Evolutionary conservation across 1,140 invertebrate species (phyloP), one percentile per base, ranked within the genome.

Genomic region (Ips typographus): DNA sequence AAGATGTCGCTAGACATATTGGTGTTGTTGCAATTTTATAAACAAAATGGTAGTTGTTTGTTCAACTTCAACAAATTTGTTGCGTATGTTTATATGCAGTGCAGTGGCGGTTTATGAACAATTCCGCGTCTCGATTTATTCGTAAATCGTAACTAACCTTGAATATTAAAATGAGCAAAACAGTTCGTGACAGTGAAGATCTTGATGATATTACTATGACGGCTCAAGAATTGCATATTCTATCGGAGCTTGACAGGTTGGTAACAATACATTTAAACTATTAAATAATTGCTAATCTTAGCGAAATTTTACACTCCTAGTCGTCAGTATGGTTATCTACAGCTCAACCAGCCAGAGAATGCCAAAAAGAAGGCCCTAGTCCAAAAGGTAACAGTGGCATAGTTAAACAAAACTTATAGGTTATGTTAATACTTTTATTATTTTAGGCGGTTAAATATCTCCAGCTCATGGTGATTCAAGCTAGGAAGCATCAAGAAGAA

Each of bases 191-290:
- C 51, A 69, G 8, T 55, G 68, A 73, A 44, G 72, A 73, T 68
- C 49, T 66, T 41, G 72, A 73, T 61, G 68, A 51, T 59, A 74
- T 71, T 53, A 69, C 40, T 55, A 80, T 80, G 78, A 88, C 90
- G 76, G 87, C 87, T 57, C 89, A 90, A 78, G 91, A 94, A 81
- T 81, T 93, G 70, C 91, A 93, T 82, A 87, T 90, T 74, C 84
- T 93, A 70, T 91, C 91, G n/a, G 91, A 93, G 77, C 85, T 93
- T 79, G 91, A 94, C 84, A 93, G 91, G 91, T 93, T 84, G 80
- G 53, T 67, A 40, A 42, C 22, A 22, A 22, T 22, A 22, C 22
- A 22, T 22, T 22, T 22, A 40, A 40, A 59, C 5, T 55, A 59
- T 59, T 40, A 5, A 42, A 59, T 59, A 40, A 59, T 8, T 40